Percentiles rank a stretch among this genome's conserved stretches.
Conservation (phyloP, 2,113 vertebrate genomes). For the Lethenteron reissneri region DNA sequence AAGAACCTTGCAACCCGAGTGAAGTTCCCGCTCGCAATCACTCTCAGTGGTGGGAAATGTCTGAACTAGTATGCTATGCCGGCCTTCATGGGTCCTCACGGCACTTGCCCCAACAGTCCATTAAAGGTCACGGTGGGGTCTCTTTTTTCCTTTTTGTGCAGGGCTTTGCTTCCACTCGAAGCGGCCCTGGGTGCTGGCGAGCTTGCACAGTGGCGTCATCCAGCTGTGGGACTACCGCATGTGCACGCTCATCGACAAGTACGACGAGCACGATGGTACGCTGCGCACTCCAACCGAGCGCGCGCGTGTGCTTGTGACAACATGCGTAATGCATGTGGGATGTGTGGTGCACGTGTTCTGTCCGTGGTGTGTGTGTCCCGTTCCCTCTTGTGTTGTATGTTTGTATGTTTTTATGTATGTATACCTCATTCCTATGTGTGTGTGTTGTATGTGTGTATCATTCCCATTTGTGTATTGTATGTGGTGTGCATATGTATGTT, state of each 20-base stretch:
- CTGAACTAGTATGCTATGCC: not conserved
- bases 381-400: too few relatives aligned
- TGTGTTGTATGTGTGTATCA: too few relatives aligned
- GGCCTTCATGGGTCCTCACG: not conserved
- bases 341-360: too few relatives aligned
- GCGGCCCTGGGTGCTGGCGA: conserved; percentile 79
- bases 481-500: too few relatives aligned
- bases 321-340: too few relatives aligned
- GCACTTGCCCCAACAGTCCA: not conserved
- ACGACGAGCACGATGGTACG: conserved; percentile 82
- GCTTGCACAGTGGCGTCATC: conserved; percentile 85
- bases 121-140: not conserved
- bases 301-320: too few relatives aligned
- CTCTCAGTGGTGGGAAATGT: not conserved
- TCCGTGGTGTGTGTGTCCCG: too few relatives aligned
- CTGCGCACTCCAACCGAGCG: not conserved
- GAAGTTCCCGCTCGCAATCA: not conserved
- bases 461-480: too few relatives aligned
- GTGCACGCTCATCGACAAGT: conserved; percentile 93
- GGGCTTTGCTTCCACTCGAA: conserved; percentile 88
- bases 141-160: conserved; percentile 12
- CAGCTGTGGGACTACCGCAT: conserved; percentile 94
- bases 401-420: too few relatives aligned
- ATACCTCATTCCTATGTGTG: too few relatives aligned
- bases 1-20: not conserved